phyloP scores from a whole-genome alignment of 1,140 invertebrate genomes.

The Polypedilum vanderplanki region DNA sequence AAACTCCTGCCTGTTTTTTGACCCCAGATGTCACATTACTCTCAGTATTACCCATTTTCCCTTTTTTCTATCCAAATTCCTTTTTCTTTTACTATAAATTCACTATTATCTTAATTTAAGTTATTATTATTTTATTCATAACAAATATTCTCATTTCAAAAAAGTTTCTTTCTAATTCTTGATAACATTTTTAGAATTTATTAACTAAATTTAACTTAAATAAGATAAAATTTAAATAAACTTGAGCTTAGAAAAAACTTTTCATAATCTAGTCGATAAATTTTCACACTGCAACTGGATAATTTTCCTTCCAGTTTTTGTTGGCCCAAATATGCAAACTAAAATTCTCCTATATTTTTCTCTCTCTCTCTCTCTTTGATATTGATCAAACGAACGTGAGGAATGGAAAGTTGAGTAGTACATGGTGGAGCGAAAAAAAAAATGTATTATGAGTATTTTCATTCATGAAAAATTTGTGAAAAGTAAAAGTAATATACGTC shows the following conservation, averaged over 20 bases:
- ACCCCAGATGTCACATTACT: constrained; percentile 87
- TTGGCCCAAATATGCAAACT: background rate
- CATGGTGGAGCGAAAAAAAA: background rate
- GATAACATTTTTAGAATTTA: background rate
- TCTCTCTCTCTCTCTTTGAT: background rate
- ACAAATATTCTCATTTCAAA: background rate
- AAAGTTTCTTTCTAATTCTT: constrained; percentile 1
- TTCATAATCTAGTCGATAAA: background rate
- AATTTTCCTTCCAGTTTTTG: background rate
- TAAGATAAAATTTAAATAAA: background rate
- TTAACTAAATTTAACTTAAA: background rate
- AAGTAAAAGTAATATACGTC: background rate
- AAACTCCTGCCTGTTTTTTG: constrained; percentile 82
- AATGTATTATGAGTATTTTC: background rate
- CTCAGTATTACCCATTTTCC: constrained; percentile 82
- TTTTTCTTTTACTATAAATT: background rate
- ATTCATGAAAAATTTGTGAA: background rate
- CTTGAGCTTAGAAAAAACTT: background rate
- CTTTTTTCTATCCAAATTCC: background rate
- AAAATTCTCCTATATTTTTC: background rate
- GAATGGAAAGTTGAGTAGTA: constrained; percentile 12
- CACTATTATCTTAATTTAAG: background rate
- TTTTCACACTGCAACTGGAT: constrained; percentile 10
- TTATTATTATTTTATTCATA: background rate
- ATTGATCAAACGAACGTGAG: background rate